phyloP scores from a whole-genome alignment of 2,888 invertebrate species.

The Oscheius sp. region DNA sequence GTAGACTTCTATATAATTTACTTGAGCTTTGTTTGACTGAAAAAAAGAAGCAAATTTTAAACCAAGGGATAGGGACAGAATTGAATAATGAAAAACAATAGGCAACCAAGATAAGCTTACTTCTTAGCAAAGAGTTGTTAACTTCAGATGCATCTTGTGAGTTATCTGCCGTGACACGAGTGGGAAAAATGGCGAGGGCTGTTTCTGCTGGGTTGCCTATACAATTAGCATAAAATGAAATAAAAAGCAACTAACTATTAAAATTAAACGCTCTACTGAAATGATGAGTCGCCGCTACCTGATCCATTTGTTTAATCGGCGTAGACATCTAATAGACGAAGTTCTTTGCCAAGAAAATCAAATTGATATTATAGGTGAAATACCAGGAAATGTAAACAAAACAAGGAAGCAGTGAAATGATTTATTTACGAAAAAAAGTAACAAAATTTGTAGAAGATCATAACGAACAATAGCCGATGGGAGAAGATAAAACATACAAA shows the following conservation, averaged over 20 bases:
- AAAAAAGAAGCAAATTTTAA: too few species aligned
- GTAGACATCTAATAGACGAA: too few species aligned
- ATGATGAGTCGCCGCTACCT: neutral
- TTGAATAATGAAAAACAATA: neutral
- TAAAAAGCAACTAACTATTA: neutral
- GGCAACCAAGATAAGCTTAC: constrained; percentile 4
- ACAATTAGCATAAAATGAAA: neutral
- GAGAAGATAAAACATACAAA: neutral
- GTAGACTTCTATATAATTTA: neutral
- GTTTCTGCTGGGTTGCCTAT: constrained; percentile 2
- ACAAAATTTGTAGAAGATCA: neutral
- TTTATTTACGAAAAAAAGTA: neutral
- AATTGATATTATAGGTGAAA: neutral
- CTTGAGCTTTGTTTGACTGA: neutral
- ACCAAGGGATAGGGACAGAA: too few species aligned
- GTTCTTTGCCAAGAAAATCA: too few species aligned
- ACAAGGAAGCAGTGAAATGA: too few species aligned
- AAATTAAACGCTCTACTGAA: neutral
- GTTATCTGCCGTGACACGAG: constrained; percentile 16
- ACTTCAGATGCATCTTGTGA: constrained; percentile 18
- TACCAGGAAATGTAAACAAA: neutral
- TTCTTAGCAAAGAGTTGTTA: constrained; percentile 6
- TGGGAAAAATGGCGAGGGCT: constrained; percentile 21
- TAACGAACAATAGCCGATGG: neutral
- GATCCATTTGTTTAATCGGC: too few species aligned